Conservation (phyloP, 2,888 invertebrate genomes). For the Gryllus longicercus region DNA sequence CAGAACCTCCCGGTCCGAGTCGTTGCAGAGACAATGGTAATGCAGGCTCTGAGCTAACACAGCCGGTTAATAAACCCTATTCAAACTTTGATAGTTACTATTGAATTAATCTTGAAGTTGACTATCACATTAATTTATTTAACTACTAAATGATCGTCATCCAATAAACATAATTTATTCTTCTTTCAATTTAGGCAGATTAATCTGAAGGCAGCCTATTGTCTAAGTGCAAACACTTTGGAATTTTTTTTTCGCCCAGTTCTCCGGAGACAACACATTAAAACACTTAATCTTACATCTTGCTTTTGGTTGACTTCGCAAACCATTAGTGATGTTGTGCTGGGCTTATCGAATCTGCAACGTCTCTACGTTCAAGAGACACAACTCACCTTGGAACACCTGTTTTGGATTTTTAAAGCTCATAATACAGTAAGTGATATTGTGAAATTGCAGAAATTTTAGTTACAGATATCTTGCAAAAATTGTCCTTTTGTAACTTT, state of each 20-base stretch:
- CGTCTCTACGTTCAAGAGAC: not conserved
- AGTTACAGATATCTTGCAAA: no score
- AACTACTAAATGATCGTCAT: no score
- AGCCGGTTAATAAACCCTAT: no score
- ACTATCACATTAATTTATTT: no score
- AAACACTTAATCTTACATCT: not conserved
- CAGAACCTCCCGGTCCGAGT: no score
- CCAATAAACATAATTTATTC: not conserved
- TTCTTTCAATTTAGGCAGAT: not conserved
- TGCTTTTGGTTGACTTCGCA: not conserved
- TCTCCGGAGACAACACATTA: not conserved
- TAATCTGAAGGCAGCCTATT: not conserved
- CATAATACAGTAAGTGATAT: not conserved
- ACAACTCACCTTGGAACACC: not conserved
- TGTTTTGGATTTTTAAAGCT: not conserved
- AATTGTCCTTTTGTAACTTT: no score
- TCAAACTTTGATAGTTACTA: no score
- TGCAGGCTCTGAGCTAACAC: no score
- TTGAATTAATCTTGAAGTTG: no score
- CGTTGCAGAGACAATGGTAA: no score
- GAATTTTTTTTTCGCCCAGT: not conserved
- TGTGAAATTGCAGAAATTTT: no score
- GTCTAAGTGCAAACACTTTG: not conserved
- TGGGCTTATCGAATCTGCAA: not conserved
- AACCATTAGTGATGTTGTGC: not conserved